Base-by-base conservation (phyloP, 1,140 invertebrate species). In the Atopsyche davidsoni region DNA sequence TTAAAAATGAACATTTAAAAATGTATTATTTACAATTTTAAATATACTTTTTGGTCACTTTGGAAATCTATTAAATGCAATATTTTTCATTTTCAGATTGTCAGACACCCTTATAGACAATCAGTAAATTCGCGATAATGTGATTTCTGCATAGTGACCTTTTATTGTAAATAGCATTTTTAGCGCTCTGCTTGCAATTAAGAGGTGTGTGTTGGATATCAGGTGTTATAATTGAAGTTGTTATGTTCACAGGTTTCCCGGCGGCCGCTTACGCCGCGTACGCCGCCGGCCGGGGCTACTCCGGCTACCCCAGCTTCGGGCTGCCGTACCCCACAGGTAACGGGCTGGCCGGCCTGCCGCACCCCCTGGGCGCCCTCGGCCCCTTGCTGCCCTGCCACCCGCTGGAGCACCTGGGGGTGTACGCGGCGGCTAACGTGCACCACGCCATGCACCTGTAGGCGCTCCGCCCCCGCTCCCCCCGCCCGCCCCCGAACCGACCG, bases 241-340 rank as follows among this genome's bases (percentile, higher is more conserved):
- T 76, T 69, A 68, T 78, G 77, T 76, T n/a, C 68, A 39, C 80
- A 91, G 89, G 89, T 81, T 92, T 93, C 75, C 89, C 88, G 76
- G 88, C 89, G 70, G 85, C 85, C 65, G 89, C 89, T 64, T 92
- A 92, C 76, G 88, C 89, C 73, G 89, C 89, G 67, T 92, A 92
- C 75, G 89, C 89, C 75, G 89, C 89, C 68, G 88, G 89, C 72
- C 86, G 90, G 75, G 87, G 89, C 65, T 94, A 92, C 79, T 91
- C 89, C 74, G 89, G 90, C 77, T 93, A 93, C 80, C 89, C 90
- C 80, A 91, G 89, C 82, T 93, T 93, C 79, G 89, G 89, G 81
- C 89, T 93, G 75, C 89, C 89, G 69, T 93, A 93, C 76, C 89
- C 90, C 69, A 87, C 89, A 92, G 91, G 91, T 93, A 92, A 91